phyloP scores from a whole-genome alignment of 2,797 vertebrate species.

The Zonotrichia albicollis region DNA sequence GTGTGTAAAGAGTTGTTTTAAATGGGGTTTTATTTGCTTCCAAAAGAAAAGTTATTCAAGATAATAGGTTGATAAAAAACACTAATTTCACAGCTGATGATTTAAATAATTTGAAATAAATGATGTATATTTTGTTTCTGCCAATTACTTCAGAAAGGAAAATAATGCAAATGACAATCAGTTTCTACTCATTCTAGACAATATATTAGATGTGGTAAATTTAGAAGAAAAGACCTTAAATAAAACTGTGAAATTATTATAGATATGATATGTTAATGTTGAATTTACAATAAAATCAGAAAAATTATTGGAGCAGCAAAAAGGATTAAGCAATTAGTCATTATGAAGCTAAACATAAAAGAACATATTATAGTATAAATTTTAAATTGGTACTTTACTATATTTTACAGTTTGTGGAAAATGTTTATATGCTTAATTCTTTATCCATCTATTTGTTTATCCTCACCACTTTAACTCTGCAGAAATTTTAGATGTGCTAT shows the following conservation, averaged over 20 bases:
- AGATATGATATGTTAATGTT: neutral
- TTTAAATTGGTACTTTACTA: neutral
- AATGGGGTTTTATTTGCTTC: neutral
- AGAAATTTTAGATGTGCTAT: neutral
- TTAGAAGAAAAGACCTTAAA: neutral
- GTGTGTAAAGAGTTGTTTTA: neutral
- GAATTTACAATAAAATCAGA: slow-evolving; percentile 4
- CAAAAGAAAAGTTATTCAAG: neutral
- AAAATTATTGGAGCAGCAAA: neutral
- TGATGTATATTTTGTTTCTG: neutral
- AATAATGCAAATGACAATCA: neutral
- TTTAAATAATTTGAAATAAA: slow-evolving; percentile 5
- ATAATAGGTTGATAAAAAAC: neutral
- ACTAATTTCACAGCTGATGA: neutral
- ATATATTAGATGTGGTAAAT: neutral
- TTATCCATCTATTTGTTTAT: neutral
- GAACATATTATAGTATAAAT: neutral
- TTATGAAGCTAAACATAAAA: neutral
- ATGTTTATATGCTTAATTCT: neutral
- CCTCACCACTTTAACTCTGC: neutral
- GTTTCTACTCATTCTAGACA: neutral
- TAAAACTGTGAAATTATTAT: neutral
- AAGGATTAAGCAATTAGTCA: slow-evolving; percentile 2
- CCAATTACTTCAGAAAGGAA: neutral
- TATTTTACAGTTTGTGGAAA: neutral